These are phyloP conservation scores for Anthonomus grandis DNA, from an alignment of 1,140 invertebrate genomes.

Conservation along the genomic window DNA sequence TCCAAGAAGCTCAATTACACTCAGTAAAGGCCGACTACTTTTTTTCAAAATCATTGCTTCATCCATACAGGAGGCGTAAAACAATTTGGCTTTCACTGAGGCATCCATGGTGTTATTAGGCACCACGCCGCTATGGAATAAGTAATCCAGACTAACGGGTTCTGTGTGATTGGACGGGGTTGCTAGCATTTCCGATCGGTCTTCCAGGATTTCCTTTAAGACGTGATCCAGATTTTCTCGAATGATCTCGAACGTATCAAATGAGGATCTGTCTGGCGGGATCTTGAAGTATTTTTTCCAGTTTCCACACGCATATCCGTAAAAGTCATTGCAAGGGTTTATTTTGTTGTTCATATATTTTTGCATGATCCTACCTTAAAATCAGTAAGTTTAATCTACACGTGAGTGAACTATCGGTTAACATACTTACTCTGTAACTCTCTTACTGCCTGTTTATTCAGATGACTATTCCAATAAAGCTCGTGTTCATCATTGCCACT, in stretches of 20 bases:
- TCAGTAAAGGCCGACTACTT: neutral
- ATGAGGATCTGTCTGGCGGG: constrained; percentile 76
- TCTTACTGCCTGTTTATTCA: constrained; percentile 19
- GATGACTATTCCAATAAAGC: constrained; percentile 21
- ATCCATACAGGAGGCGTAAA: constrained; percentile 85
- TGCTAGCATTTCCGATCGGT: neutral
- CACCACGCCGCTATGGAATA: constrained; percentile 4
- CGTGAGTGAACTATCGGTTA: neutral
- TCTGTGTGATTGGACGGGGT: neutral
- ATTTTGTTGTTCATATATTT: constrained; percentile 72
- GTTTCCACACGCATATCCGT: constrained; percentile 85
- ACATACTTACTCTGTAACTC: constrained; percentile 45
- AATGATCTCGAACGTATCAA: constrained; percentile 78
- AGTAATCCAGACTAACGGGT: constrained; percentile 2
- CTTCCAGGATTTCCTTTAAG: constrained; percentile 65
- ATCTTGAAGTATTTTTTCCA: constrained; percentile 81
- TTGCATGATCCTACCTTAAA: constrained; percentile 62
- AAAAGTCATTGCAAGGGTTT: constrained; percentile 90
- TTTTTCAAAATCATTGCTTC: constrained; percentile 52
- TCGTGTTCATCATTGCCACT: constrained; percentile 8
- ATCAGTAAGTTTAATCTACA: neutral
- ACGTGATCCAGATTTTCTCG: constrained; percentile 70
- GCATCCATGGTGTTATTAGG: constrained; percentile 54
- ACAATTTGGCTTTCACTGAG: constrained; percentile 68
- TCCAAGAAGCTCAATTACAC: neutral